A percentile compares a stretch with the other conserved stretches of the same genome.
Conservation (phyloP, 2,888 invertebrate species). For the Megalurothrips usitatus region DNA sequence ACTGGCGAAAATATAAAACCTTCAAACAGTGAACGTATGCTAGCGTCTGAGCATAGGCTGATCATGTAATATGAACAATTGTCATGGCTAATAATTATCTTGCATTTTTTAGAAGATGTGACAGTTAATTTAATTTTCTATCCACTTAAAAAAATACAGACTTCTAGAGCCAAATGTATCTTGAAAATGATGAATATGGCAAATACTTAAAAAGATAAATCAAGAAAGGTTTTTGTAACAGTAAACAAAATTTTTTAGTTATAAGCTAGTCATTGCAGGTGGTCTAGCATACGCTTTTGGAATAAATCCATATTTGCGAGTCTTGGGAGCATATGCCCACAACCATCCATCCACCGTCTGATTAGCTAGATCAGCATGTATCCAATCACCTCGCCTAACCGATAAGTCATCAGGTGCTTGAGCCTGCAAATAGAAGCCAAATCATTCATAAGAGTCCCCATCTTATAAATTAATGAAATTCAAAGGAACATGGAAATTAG, state of each 20-base stretch:
- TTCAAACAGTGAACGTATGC: too few relatives aligned
- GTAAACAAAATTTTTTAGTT: conserved; percentile 38
- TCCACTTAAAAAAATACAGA: too few relatives aligned
- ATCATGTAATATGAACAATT: too few relatives aligned
- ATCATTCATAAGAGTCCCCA: neutral
- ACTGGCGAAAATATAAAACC: too few relatives aligned
- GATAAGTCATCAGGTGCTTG: conserved; percentile 91
- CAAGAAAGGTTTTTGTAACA: neutral
- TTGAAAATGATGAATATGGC: too few relatives aligned
- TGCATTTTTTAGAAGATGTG: too few relatives aligned
- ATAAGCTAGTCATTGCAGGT: conserved; percentile 85
- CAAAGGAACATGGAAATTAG: neutral
- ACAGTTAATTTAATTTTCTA: too few relatives aligned
- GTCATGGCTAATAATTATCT: too few relatives aligned
- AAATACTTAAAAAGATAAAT: too few relatives aligned
- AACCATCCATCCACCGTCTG: conserved; percentile 93
- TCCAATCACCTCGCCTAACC: conserved; percentile 88
- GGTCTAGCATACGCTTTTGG: conserved; percentile 91
- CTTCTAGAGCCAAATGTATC: too few relatives aligned
- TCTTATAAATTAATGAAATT: neutral
- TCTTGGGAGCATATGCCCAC: conserved; percentile 92
- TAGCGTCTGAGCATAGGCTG: too few relatives aligned
- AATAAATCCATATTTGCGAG: conserved; percentile 89
- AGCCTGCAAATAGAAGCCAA: conserved; percentile 52
- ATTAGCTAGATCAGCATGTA: conserved; percentile 88